A percentile compares a stretch with the other conserved stretches of the same genome.
Evolutionary conservation across 2,888 invertebrate genomes (phyloP).

Genomic region (Hofmannophila pseudospretella): DNA sequence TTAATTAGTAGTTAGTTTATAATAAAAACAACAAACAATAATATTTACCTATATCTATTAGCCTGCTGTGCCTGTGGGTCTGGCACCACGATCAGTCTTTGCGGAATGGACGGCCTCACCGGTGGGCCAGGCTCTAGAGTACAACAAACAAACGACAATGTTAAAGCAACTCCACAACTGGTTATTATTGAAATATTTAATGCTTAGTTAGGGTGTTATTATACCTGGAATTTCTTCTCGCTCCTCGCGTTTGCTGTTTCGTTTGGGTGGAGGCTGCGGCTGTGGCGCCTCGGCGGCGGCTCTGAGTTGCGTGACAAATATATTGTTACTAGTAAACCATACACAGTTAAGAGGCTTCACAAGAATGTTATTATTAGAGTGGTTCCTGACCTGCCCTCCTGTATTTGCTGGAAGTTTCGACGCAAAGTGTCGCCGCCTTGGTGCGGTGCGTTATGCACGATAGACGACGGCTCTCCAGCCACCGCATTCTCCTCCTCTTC

Average conservation of each 20-base stretch:
- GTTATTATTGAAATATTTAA: constrained; percentile 4
- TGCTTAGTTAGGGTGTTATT: constrained; percentile 22
- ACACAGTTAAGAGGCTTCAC: constrained; percentile 3
- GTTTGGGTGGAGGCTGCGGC: constrained; percentile 79
- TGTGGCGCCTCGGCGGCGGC: constrained; percentile 79
- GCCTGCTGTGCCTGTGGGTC: constrained; percentile 89
- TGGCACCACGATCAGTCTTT: constrained; percentile 93
- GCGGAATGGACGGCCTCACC: constrained; percentile 91
- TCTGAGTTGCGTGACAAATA: constrained; percentile 72
- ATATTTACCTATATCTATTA: constrained; percentile 76
- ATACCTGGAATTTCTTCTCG: constrained; percentile 79
- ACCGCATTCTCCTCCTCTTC: constrained; percentile 96
- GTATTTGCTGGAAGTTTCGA: constrained; percentile 98
- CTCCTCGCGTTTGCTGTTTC: constrained; percentile 75
- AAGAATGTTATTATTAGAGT: background rate
- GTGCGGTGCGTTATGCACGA: constrained; percentile 88
- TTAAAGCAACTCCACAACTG: constrained; percentile 6
- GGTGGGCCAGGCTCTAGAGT: constrained; percentile 89
- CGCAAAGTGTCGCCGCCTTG: constrained; percentile 95
- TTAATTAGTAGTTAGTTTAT: background rate
- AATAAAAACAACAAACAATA: background rate
- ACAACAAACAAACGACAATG: constrained; percentile 4
- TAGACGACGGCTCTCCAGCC: constrained; percentile 96
- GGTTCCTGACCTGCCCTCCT: constrained; percentile 81
- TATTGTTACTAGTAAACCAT: constrained; percentile 9